Evolutionary conservation across 2,888 invertebrate species (phyloP).

Genomic region (Anthrax anthrax): DNA sequence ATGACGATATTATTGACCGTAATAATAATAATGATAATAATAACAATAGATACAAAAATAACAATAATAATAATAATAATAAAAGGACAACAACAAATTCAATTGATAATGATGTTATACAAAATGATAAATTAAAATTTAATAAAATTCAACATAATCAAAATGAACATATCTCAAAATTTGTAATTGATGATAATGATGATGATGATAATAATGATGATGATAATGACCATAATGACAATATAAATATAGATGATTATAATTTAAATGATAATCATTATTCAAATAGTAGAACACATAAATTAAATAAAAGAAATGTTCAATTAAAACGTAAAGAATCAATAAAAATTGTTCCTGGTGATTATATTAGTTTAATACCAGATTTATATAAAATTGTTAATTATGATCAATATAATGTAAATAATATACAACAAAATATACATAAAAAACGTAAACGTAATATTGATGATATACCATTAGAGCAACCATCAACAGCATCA

Average conservation of each 20-base stretch:
- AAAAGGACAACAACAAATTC: no score
- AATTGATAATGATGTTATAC: constrained; percentile 1
- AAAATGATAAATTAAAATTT: no score
- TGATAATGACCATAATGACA: background rate
- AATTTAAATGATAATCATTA: background rate
- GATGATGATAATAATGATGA: constrained; percentile 1
- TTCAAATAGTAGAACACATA: constrained; percentile 1
- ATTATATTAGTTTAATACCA: constrained; percentile 17
- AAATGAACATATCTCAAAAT: constrained; percentile 2
- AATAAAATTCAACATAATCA: constrained; percentile 1
- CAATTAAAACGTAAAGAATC: constrained; percentile 14
- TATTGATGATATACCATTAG: constrained; percentile 6
- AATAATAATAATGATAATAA: background rate
- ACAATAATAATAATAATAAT: background rate
- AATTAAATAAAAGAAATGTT: constrained; percentile 12
- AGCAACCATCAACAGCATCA: background rate
- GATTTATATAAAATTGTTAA: background rate
- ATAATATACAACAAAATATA: constrained; percentile 10
- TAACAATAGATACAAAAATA: background rate
- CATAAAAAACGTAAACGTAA: constrained; percentile 14
- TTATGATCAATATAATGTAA: background rate
- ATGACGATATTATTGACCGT: background rate
- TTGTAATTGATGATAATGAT: background rate
- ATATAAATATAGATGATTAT: no score
- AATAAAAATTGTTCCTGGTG: constrained; percentile 17